Conservation (phyloP, 2,797 vertebrate genomes). For the Ambastaia sidthimunki region DNA sequence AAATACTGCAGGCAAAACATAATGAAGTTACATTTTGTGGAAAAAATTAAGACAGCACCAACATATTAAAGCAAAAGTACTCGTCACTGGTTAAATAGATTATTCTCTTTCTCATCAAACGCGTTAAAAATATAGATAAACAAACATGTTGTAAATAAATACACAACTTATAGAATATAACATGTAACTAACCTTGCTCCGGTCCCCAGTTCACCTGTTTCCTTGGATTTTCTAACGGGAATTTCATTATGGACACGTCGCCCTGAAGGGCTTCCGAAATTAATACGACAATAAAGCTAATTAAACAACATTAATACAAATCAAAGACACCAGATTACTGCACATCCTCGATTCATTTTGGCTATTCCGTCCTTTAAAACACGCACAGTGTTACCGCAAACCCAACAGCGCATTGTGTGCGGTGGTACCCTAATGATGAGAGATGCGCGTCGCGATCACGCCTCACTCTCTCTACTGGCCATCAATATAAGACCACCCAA, state of each 20-base stretch:
- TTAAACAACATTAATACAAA: background rate
- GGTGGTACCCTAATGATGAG: conserved; percentile 5
- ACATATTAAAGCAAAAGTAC: background rate
- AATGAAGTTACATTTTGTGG: background rate
- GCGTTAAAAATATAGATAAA: background rate
- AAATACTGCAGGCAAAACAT: background rate
- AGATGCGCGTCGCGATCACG: conserved; percentile 39
- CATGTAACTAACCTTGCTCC: conserved; percentile 88
- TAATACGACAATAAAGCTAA: background rate
- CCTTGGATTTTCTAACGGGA: conserved; percentile 94
- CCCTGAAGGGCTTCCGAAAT: background rate
- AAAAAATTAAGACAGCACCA: background rate
- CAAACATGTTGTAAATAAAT: background rate
- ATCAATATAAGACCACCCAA: background rate
- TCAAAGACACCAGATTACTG: conserved; percentile 67
- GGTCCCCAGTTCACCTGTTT: conserved; percentile 99
- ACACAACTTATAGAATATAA: background rate
- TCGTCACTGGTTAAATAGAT: background rate
- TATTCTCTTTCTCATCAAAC: background rate
- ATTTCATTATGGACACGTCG: conserved; percentile 92
- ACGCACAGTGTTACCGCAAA: background rate
- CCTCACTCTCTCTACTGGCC: conserved; percentile 12
- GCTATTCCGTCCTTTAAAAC: background rate
- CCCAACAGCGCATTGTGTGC: conserved; percentile 3
- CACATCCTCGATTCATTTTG: conserved; percentile 63